Base-by-base conservation (phyloP, 2,113 vertebrate genomes). In the Delphinus delphis region DNA sequence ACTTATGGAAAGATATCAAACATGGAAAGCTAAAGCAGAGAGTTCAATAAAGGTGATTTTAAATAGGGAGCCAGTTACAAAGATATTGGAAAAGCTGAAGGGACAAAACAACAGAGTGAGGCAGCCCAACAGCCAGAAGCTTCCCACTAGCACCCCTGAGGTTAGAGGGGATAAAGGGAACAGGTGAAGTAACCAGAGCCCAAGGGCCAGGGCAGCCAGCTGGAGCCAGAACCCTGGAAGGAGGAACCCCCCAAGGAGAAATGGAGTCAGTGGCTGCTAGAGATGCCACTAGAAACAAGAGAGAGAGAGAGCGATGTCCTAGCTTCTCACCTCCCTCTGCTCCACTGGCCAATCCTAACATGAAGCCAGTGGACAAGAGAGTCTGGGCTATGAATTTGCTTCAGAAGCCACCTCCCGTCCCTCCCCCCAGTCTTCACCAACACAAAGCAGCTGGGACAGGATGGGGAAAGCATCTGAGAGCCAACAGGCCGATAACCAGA, bases 21-120 rank as follows among this genome's bases (percentile, higher is more conserved):
- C 20, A 53, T 25, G 53, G 21, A n/a, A 28, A 90, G 55, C 6
- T 33, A 15, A 80, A 55, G 47, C 76, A 80, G 18, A 87, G 8
- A 33, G 20, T 25, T 85, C 26, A 41, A 50, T 0, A 41, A 47
- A 53, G 60, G 50, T 23, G 44, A 38, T 47, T 26, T 5, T 23
- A 81, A 15, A 65, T 10, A 13, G 55, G 44, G 8, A 93, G 70
- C 25, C 14, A 33, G 36, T 65, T 55, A n/a, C 21, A 44, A 41
- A 31, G 38, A 80, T 8, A 38, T 8, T 33, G 21, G 83, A 36
- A 74, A 92, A 89, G 8, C 17, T 77, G 6, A 41, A 70, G 33
- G 23, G 23, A 6, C 10, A 4, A 17, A 13, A 50, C 13, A 10
- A 5, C 2, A 0, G 14, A 0, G 12, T 0, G 7, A 60, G 8